Percentiles rank a stretch among this genome's conserved stretches.
Evolutionary conservation across 2,888 invertebrate genomes (phyloP).

Genomic region (Amblyjoppa proteus): DNA sequence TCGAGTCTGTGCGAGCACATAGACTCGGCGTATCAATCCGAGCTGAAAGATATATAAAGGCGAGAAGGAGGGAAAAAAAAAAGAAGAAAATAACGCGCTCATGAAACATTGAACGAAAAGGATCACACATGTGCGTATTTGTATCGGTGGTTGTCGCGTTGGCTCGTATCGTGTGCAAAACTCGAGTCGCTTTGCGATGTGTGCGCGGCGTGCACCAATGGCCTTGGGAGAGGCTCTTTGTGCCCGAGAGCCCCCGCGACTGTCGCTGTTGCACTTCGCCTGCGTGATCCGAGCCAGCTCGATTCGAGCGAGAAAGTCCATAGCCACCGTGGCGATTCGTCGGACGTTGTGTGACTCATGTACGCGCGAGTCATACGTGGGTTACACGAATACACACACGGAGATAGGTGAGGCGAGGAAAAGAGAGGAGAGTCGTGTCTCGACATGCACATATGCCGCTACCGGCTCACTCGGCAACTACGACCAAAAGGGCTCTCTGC

Average conservation of each 20-base stretch:
- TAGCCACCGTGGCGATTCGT: conserved; percentile 33
- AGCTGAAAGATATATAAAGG: conserved; percentile 1
- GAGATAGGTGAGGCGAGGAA: not conserved
- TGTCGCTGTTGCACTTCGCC: conserved; percentile 44
- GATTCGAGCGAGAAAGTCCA: conserved; percentile 50
- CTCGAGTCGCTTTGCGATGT: not conserved
- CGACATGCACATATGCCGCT: conserved; percentile 36
- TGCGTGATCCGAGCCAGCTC: conserved; percentile 55
- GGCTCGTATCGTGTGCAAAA: not conserved
- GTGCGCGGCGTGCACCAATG: conserved; percentile 68
- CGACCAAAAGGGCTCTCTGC: conserved; percentile 31
- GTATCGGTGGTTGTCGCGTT: conserved; percentile 9
- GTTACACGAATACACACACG: conserved; percentile 13
- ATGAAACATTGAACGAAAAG: conserved; percentile 52
- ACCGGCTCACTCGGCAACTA: conserved; percentile 25
- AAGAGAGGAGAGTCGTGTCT: conserved; percentile 3
- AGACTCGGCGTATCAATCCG: conserved; percentile 36
- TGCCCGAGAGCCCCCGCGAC: conserved; percentile 75
- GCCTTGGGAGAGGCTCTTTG: conserved; percentile 84
- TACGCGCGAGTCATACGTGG: conserved; percentile 18
- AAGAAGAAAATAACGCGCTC: not conserved
- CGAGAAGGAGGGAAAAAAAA: conserved; percentile 19
- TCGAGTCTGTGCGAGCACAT: not conserved
- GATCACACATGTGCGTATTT: conserved; percentile 25
- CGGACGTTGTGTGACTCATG: conserved; percentile 52